Evolutionary conservation across 1,140 invertebrate species (phyloP).

Genomic region (Pogonognathellus flavescens): DNA sequence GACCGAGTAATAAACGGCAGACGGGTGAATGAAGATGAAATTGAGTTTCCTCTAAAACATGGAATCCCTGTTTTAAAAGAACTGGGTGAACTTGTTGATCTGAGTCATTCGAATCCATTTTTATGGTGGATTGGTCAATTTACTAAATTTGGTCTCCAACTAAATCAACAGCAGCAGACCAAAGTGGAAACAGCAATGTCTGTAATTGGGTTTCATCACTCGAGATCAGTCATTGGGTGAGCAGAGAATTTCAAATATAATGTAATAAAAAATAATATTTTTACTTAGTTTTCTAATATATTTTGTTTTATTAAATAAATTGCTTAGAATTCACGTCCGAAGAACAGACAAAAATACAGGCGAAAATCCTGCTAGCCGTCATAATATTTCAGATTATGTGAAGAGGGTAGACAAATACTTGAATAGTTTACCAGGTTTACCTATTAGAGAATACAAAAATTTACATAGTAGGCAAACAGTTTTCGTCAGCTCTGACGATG

Average conservation of each 20-base stretch:
- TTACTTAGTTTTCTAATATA: not conserved
- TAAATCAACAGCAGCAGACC: not conserved
- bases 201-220: not conserved
- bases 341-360: not conserved
- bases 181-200: not conserved
- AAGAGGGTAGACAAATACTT: not conserved
- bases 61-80: not conserved
- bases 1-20: not conserved
- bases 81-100: not conserved
- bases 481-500: not conserved
- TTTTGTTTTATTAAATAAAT: not conserved
- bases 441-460: no score
- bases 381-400: not conserved
- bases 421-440: no score
- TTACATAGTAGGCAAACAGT: no score
- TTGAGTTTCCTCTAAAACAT: not conserved
- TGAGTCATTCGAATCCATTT: not conserved
- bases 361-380: not conserved
- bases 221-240: not conserved
- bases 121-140: not conserved
- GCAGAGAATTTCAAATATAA: not conserved
- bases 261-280: not conserved
- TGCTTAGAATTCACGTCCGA: not conserved
- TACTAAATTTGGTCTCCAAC: not conserved
- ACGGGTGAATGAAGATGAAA: no score